phyloP scores from a whole-genome alignment of 1,140 invertebrate genomes.

The Penaeus vannamei region DNA sequence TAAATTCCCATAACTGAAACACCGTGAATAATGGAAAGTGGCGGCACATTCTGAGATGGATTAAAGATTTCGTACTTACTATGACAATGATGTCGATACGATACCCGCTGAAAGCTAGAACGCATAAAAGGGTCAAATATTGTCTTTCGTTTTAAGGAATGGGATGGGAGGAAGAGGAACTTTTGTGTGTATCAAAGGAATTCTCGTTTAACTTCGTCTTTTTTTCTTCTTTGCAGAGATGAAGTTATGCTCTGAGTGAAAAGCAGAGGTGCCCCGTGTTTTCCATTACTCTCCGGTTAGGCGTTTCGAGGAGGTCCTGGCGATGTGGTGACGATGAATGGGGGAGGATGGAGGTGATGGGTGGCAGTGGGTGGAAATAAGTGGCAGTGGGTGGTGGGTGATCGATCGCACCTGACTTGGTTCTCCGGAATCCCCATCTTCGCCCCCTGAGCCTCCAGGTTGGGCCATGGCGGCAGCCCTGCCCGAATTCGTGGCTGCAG shows the following conservation, averaged over 20 bases:
- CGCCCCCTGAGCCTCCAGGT: conserved; percentile 39
- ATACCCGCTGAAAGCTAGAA: too few species aligned
- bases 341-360: conserved; percentile 9
- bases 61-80: too few species aligned
- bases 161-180: too few species aligned
- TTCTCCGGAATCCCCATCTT: conserved; percentile 57
- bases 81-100: too few species aligned
- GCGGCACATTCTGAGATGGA: too few species aligned
- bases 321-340: too few species aligned
- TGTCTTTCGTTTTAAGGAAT: too few species aligned
- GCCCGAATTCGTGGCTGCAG: conserved; percentile 67
- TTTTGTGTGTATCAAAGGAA: too few species aligned
- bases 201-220: not conserved
- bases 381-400: not conserved
- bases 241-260: not conserved
- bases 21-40: too few species aligned
- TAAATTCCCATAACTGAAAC: too few species aligned
- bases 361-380: not conserved
- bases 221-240: not conserved
- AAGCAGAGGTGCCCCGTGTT: too few species aligned
- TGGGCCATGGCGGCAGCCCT: conserved; percentile 63
- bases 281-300: not conserved
- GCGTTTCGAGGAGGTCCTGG: not conserved
- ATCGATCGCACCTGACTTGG: conserved; percentile 66
- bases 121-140: too few species aligned